phyloP scores from a whole-genome alignment of 2,888 invertebrate species.

The Tuberolachnus salignus region DNA sequence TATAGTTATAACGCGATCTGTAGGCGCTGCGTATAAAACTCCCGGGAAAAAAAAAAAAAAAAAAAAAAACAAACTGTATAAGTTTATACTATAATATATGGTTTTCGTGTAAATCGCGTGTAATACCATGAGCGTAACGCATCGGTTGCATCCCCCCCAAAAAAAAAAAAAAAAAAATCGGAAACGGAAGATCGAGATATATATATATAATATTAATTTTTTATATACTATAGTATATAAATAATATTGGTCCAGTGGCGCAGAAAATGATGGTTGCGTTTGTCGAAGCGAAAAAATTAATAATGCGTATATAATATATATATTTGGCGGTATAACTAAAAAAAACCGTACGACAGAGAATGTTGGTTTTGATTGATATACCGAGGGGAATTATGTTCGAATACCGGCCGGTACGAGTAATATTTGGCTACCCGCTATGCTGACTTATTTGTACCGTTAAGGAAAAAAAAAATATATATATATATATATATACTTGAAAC shows the following conservation, averaged over 20 bases:
- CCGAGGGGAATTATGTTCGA: not conserved
- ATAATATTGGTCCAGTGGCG: not conserved
- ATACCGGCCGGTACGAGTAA: not conserved
- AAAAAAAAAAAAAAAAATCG: too few relatives aligned
- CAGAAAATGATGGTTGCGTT: not conserved
- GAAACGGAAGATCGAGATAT: constrained; percentile 24
- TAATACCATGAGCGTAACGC: not conserved
- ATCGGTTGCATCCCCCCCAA: not conserved
- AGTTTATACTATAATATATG: not conserved
- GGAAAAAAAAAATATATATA: too few relatives aligned
- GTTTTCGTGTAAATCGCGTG: not conserved
- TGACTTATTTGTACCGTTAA: too few relatives aligned
- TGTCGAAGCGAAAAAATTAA: constrained; percentile 1
- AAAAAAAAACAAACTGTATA: not conserved
- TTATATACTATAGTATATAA: too few relatives aligned
- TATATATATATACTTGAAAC: not conserved
- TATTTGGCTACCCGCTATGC: too few relatives aligned
- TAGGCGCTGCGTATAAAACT: not conserved
- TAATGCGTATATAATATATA: not conserved
- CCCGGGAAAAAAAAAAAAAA: too few relatives aligned
- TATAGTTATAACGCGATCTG: not conserved
- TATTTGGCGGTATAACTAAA: not conserved
- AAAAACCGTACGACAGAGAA: too few relatives aligned
- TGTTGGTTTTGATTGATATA: too few relatives aligned
- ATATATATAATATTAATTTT: not conserved